Conservation (phyloP, 2,888 invertebrate genomes). For the Microplitis deprimator region DNA sequence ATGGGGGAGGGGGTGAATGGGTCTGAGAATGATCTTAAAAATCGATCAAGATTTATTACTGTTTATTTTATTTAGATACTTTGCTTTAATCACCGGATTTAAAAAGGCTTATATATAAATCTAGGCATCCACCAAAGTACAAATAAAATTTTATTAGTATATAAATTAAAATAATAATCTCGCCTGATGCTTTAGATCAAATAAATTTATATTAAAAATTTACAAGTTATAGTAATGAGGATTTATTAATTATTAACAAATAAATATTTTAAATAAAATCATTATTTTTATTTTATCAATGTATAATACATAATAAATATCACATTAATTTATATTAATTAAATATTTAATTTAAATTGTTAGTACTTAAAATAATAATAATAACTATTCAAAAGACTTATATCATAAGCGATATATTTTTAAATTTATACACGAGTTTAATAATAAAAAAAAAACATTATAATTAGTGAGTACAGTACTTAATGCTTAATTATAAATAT, state of each 20-base stretch:
- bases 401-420: neutral
- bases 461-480: neutral
- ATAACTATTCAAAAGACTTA: neutral
- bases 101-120: constrained; percentile 1
- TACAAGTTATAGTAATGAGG: no score
- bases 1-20: no score
- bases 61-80: constrained; percentile 27
- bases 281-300: constrained; percentile 31
- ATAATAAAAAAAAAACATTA: neutral
- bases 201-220: no score
- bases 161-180: no score
- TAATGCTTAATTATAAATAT: neutral
- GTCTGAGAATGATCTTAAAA: no score
- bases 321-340: constrained; percentile 26
- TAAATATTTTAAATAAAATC: constrained; percentile 14
- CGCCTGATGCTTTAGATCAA: no score
- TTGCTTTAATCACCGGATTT: constrained; percentile 10
- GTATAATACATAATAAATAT: constrained; percentile 29
- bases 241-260: constrained; percentile 20
- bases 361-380: neutral
- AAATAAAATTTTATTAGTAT: constrained; percentile 25
- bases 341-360: constrained; percentile 31
- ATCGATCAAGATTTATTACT: no score
- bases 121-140: constrained; percentile 36
- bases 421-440: neutral